Conservation (phyloP, 2,797 vertebrate genomes). For the Novumbra hubbsi region DNA sequence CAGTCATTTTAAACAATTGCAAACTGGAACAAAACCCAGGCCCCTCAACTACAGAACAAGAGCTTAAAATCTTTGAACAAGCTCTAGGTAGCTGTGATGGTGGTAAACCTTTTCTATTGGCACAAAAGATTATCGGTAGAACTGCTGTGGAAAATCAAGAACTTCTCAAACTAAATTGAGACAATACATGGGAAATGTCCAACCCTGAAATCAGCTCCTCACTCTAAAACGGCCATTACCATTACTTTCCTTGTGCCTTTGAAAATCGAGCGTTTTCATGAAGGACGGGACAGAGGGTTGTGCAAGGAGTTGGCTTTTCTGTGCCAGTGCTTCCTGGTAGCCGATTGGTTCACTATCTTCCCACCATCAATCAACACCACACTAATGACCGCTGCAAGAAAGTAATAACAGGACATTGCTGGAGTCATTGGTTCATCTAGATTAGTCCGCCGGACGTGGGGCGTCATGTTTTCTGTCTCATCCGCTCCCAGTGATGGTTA, state of each 20-base stretch:
- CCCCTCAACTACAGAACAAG: conserved; percentile 2
- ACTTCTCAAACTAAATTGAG: conserved; percentile 2
- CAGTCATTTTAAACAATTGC: neutral
- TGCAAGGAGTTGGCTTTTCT: conserved; percentile 14
- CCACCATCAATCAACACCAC: conserved; percentile 46
- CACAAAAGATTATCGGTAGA: conserved; percentile 13
- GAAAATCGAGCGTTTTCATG: conserved; percentile 12
- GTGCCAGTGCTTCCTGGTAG: conserved; percentile 32
- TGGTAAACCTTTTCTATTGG: conserved; percentile 2
- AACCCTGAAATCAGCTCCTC: conserved; percentile 5
- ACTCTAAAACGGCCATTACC: neutral
- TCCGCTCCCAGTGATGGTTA: conserved; percentile 21
- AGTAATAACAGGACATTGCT: conserved; percentile 30
- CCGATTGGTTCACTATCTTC: conserved; percentile 41
- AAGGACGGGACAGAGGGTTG: conserved; percentile 3
- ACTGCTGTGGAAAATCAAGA: neutral
- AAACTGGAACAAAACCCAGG: conserved; percentile 6
- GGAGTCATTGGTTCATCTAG: conserved; percentile 56
- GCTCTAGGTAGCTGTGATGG: conserved; percentile 1
- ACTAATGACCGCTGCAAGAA: conserved; percentile 49
- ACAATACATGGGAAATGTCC: conserved; percentile 18
- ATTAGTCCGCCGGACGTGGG: conserved; percentile 43
- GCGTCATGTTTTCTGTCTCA: conserved; percentile 38
- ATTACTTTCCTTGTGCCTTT: conserved; percentile 2
- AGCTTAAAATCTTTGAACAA: neutral